Evolutionary conservation across 2,797 vertebrate species (phyloP), one percentile per base, ranked within the genome.

Genomic region (Danio choprae): DNA sequence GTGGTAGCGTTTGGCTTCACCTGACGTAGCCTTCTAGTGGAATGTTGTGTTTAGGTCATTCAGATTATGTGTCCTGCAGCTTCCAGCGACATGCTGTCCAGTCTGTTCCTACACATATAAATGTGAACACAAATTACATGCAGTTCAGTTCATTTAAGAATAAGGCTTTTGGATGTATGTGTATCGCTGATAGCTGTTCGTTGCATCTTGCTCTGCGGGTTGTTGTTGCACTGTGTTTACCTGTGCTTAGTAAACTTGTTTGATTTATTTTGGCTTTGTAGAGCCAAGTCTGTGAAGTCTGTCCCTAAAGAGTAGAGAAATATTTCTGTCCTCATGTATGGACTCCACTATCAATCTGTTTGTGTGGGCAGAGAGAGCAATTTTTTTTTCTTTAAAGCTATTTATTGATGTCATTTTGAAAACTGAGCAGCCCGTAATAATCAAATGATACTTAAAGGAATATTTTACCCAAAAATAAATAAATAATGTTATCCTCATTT

Each of bases 201-300:
- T 84, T 86, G 81, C 81, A 83, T 83, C 79, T 83, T 64, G 81
- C 83, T 70, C 82, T 81, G 73, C 84, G 68, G 83, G 83, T 72
- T 74, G 74, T 55, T 20, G 40, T 79, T 43, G 74, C 71, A 60
- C 67, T 77, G 74, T 85, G 81, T 81, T 82, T 85, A 77, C 73
- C 53, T 81, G 75, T 84, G 84, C 80, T 77, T 82, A 86, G 83
- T 74, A 55, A 84, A 60, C 62, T 74, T 86, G 79, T 84, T 50
- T 70, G 73, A 62, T 81, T 78, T 86, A 84, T 79, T 79, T 82
- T 77, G 85, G 82, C 86, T 85, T 84, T 43, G 41, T 82, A 84
- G 81, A 84, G 69, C 40, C 62, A 58, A 79, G 46, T 83, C 80
- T 88, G 83, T 86, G 74, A 85, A 85, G 83, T 87, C 56, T 86